phyloP scores from a whole-genome alignment of 1,140 invertebrate species.

The Lineus longissimus region DNA sequence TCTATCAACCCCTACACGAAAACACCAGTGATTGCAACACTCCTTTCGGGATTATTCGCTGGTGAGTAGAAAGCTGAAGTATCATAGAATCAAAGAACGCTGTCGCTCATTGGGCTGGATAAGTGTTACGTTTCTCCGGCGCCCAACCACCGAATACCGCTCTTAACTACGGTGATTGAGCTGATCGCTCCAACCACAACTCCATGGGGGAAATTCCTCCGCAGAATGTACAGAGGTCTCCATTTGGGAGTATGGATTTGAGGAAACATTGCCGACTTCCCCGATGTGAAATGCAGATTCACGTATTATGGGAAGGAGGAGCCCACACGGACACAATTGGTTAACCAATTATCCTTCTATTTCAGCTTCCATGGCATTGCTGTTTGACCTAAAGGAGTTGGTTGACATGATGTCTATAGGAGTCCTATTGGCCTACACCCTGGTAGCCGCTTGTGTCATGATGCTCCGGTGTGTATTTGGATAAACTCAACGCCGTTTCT shows the following conservation, averaged over 20 bases:
- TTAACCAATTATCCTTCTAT: background rate
- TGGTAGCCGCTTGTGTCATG: slow-evolving; percentile 81
- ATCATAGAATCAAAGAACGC: no score
- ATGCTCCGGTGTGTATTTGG: slow-evolving; percentile 58
- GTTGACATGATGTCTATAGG: slow-evolving; percentile 93
- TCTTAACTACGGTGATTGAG: background rate
- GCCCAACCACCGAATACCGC: no score
- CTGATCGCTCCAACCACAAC: background rate
- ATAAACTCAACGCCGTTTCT: no score
- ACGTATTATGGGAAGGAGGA: no score
- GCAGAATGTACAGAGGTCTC: background rate
- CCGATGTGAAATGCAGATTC: no score
- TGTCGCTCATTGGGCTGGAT: no score
- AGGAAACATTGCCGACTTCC: no score
- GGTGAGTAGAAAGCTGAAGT: slow-evolving; percentile 49
- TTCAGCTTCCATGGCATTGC: slow-evolving; percentile 61
- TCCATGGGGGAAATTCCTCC: background rate
- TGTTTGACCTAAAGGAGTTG: slow-evolving; percentile 81
- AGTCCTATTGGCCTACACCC: slow-evolving; percentile 84
- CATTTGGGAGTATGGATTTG: no score
- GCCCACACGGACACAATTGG: no score
- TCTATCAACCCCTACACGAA: slow-evolving; percentile 65
- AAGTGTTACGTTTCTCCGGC: no score
- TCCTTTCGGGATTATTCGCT: slow-evolving; percentile 71
- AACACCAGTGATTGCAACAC: slow-evolving; percentile 75